Conservation (phyloP, 2,797 vertebrate species). For the Brachyrhaphis roseni region DNA sequence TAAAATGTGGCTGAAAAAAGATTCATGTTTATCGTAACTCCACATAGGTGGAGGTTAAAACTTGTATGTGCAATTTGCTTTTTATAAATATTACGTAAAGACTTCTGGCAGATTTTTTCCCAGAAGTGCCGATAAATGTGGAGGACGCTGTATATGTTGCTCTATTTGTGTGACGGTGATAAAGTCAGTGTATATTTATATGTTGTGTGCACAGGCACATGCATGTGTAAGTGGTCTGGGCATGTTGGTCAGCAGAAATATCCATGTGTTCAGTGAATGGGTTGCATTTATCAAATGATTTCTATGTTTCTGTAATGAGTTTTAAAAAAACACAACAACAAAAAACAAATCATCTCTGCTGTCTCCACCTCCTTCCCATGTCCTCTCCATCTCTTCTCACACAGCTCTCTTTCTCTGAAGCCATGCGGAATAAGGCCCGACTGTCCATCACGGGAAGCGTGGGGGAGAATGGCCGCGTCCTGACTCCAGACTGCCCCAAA, state of each 20-base stretch:
- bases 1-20: not conserved
- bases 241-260: conserved; percentile 34
- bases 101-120: not conserved
- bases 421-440: conserved; percentile 99
- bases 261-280: not conserved
- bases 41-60: not conserved
- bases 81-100: not conserved
- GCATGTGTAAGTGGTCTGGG: conserved; percentile 49
- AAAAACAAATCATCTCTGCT: conserved; percentile 39
- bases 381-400: conserved; percentile 50
- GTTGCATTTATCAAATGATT: conserved; percentile 21
- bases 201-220: conserved; percentile 46
- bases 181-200: conserved; percentile 16
- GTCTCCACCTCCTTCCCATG: conserved; percentile 53
- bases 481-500: conserved; percentile 98
- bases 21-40: not conserved
- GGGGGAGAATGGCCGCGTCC: conserved; percentile 93
- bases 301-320: not conserved
- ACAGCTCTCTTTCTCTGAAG: conserved; percentile 97
- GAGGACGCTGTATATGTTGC: not conserved
- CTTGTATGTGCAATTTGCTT: not conserved
- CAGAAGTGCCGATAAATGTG: not conserved
- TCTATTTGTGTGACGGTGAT: conserved; percentile 41
- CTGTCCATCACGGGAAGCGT: conserved; percentile 98
- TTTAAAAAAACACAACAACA: not conserved